Evolutionary conservation across 1,140 invertebrate genomes (phyloP).

Genomic region (Microplitis mediator): DNA sequence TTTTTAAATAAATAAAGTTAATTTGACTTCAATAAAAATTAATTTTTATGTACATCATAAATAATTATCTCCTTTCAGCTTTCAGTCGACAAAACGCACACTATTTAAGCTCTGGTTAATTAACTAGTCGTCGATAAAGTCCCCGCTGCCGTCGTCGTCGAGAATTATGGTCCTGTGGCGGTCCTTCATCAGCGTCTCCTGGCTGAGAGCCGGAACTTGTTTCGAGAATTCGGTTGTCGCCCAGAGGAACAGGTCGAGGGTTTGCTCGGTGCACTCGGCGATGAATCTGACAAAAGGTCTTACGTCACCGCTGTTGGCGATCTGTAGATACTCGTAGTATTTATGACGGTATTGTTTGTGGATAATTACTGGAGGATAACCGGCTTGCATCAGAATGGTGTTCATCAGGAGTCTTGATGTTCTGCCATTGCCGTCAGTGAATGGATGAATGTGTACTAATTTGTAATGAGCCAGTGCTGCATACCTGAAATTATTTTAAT

Average conservation of each 20-base stretch:
- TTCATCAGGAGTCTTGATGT: conserved; percentile 96
- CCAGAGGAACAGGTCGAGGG: conserved; percentile 92
- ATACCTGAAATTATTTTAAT: conserved; percentile 64
- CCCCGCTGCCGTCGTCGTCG: conserved; percentile 36
- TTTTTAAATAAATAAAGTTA: neutral
- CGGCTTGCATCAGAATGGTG: conserved; percentile 95
- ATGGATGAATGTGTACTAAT: conserved; percentile 93
- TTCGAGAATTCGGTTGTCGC: conserved; percentile 68
- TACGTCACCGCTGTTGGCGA: conserved; percentile 91
- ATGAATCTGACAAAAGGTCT: conserved; percentile 95
- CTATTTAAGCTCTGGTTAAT: no score
- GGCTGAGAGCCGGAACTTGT: conserved; percentile 60
- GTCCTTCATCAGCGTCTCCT: conserved; percentile 49
- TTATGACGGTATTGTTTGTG: conserved; percentile 86
- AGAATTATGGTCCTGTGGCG: conserved; percentile 47
- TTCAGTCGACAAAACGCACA: neutral
- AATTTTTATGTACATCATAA: neutral
- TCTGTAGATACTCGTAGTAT: conserved; percentile 86
- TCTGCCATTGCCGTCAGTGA: conserved; percentile 92
- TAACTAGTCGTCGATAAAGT: conserved; percentile 38
- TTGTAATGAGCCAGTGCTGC: conserved; percentile 96
- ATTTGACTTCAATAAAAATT: neutral
- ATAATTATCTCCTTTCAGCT: neutral
- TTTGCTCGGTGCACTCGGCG: conserved; percentile 90
- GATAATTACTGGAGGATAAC: conserved; percentile 95